Conservation (phyloP, 53 echinoderm and acorn worm genomes). For the Paelopatides confundens region DNA sequence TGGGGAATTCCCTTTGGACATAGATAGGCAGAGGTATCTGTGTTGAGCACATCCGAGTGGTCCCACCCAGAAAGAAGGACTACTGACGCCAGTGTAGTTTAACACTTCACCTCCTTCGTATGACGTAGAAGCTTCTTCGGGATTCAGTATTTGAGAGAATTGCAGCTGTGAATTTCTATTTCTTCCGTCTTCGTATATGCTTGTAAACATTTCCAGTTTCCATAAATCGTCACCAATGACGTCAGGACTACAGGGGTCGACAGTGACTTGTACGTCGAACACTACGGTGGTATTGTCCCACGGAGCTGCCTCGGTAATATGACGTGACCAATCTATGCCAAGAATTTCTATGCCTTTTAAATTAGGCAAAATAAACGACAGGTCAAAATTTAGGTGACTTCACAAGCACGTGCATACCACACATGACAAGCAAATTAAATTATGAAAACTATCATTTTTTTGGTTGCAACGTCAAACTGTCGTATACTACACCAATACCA, state of each 20-base stretch:
- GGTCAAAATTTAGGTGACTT: too few relatives aligned
- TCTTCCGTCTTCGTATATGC: background rate
- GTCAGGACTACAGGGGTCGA: slow-evolving; percentile 26
- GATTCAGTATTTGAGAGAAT: slow-evolving; percentile 2
- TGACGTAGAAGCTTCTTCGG: background rate
- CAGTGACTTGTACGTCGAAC: background rate
- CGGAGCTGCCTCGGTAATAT: background rate
- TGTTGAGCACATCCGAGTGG: slow-evolving; percentile 4
- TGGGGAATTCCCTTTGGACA: slow-evolving; percentile 26
- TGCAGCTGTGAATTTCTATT: background rate
- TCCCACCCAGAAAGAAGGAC: slow-evolving; percentile 6
- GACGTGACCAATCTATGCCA: background rate
- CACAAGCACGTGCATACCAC: too few relatives aligned
- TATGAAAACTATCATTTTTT: too few relatives aligned
- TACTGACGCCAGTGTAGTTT: background rate
- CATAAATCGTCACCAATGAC: slow-evolving; percentile 14
- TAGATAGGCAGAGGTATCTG: slow-evolving; percentile 11
- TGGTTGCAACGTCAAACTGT: too few relatives aligned
- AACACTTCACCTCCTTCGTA: background rate
- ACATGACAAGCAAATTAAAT: too few relatives aligned
- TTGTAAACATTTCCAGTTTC: slow-evolving; percentile 7
- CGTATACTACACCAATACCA: too few relatives aligned
- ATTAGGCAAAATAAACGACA: background rate
- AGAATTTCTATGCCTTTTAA: slow-evolving; percentile 3
- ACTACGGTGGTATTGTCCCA: slow-evolving; percentile 1